These are phyloP conservation scores for Gerris lacustris DNA, from an alignment of 2,888 invertebrate genomes.

Conservation along the genomic window DNA sequence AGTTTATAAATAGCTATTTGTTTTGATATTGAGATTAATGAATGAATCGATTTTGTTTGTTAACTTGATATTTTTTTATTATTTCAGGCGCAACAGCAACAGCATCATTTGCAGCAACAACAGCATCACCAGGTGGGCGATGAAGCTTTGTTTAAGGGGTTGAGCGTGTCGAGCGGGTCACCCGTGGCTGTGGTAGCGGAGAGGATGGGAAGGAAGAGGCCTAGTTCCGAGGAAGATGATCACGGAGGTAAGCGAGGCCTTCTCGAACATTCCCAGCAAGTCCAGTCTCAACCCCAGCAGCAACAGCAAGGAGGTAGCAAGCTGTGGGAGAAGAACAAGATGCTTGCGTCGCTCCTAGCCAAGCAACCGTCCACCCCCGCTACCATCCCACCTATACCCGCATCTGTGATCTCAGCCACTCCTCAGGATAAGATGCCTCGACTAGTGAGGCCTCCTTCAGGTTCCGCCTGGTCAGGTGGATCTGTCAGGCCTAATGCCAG, in stretches of 20 bases:
- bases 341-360: conserved; percentile 69
- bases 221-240: conserved; percentile 23
- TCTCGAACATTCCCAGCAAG: conserved; percentile 38
- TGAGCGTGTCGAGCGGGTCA: conserved; percentile 23
- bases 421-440: conserved; percentile 57
- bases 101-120: too few species aligned
- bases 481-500: background rate
- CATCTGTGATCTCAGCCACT: conserved; percentile 51
- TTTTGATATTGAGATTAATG: too few species aligned
- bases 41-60: too few species aligned
- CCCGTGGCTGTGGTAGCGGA: conserved; percentile 36
- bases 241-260: conserved; percentile 12
- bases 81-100: too few species aligned
- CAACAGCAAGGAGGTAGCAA: conserved; percentile 40
- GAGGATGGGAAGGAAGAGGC: conserved; percentile 43
- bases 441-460: conserved; percentile 29
- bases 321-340: conserved; percentile 70
- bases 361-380: conserved; percentile 57
- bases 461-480: conserved; percentile 41
- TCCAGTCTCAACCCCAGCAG: conserved; percentile 39
- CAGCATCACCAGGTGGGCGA: conserved; percentile 14
- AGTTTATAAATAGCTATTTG: too few species aligned
- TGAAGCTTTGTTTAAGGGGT: conserved; percentile 25
- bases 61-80: too few species aligned
- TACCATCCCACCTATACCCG: conserved; percentile 49